A percentile compares a stretch with the other conserved stretches of the same genome.
Conservation (phyloP, 2,797 vertebrate species). For the Mormyrus hasselquistii region DNA sequence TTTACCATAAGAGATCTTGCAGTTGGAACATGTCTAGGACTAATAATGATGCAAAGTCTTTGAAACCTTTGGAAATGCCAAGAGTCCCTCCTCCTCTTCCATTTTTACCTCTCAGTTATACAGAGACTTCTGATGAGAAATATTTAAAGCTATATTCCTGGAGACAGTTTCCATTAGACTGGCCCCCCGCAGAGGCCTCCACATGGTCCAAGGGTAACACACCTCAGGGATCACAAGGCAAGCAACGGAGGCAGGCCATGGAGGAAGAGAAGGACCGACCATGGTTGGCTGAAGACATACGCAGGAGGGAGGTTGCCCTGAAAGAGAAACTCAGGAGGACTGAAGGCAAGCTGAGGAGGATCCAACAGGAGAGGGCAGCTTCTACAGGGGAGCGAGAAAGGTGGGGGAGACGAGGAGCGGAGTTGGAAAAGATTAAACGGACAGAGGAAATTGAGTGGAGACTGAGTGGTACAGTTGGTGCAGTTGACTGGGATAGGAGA, state of each 20-base stretch:
- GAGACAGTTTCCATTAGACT: neutral
- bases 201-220: slow-evolving; percentile 15
- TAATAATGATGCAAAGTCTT: slow-evolving; percentile 18
- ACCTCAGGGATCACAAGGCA: slow-evolving; percentile 35
- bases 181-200: neutral
- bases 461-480: slow-evolving; percentile 6
- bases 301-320: slow-evolving; percentile 60
- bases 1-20: slow-evolving; percentile 52
- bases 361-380: slow-evolving; percentile 51
- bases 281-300: slow-evolving; percentile 58
- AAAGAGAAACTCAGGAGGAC: slow-evolving; percentile 66
- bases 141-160: slow-evolving; percentile 25
- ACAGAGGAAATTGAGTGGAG: slow-evolving; percentile 15
- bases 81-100: slow-evolving; percentile 26
- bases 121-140: slow-evolving; percentile 24
- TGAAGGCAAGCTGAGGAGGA: slow-evolving; percentile 57
- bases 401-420: slow-evolving; percentile 27
- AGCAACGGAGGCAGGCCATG: neutral
- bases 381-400: slow-evolving; percentile 32
- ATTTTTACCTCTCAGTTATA: slow-evolving; percentile 23
- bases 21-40: slow-evolving; percentile 22
- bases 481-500: slow-evolving; percentile 25
- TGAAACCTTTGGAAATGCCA: slow-evolving; percentile 31
- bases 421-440: slow-evolving; percentile 20
- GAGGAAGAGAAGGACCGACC: slow-evolving; percentile 45